A percentile compares a stretch with the other conserved stretches of the same genome.
Conservation (phyloP, 2,888 invertebrate genomes). For the Caenorhabditis panamensis region DNA sequence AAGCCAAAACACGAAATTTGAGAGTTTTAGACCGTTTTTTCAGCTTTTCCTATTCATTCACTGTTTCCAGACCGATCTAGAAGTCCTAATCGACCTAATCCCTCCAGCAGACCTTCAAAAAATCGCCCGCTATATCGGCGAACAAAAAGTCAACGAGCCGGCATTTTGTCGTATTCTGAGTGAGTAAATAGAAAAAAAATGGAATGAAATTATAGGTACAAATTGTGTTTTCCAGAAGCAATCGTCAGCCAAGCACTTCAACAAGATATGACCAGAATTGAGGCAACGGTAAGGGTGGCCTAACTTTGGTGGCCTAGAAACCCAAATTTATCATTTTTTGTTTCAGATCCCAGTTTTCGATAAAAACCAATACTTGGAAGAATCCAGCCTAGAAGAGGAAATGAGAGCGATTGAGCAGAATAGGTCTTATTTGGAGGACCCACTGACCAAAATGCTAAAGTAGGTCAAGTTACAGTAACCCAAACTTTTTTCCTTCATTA, state of each 20-base stretch:
- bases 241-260: slow-evolving; percentile 57
- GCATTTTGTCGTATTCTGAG: slow-evolving; percentile 61
- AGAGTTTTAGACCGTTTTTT: not conserved
- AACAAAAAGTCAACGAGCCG: slow-evolving; percentile 50
- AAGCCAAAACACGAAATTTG: not conserved
- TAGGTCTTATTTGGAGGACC: slow-evolving; percentile 43
- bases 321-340: too few relatives aligned
- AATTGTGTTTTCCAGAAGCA: slow-evolving; percentile 38
- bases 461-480: slow-evolving; percentile 18
- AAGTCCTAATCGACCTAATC: slow-evolving; percentile 38
- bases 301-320: slow-evolving; percentile 5
- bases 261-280: slow-evolving; percentile 16
- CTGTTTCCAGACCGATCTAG: slow-evolving; percentile 40
- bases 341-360: slow-evolving; percentile 25
- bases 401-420: slow-evolving; percentile 45
- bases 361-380: slow-evolving; percentile 21
- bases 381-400: slow-evolving; percentile 39
- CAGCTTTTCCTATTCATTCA: not conserved
- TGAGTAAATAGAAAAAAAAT: slow-evolving; percentile 5
- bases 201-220: not conserved
- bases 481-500: too few relatives aligned
- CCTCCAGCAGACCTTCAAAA: slow-evolving; percentile 47
- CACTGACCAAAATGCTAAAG: slow-evolving; percentile 58
- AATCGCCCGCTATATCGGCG: slow-evolving; percentile 45
- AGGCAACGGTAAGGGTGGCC: slow-evolving; percentile 17